Evolutionary conservation across 2,888 invertebrate genomes (phyloP), one percentile per base, ranked within the genome.

Genomic region (Drosophila meridionalis): DNA sequence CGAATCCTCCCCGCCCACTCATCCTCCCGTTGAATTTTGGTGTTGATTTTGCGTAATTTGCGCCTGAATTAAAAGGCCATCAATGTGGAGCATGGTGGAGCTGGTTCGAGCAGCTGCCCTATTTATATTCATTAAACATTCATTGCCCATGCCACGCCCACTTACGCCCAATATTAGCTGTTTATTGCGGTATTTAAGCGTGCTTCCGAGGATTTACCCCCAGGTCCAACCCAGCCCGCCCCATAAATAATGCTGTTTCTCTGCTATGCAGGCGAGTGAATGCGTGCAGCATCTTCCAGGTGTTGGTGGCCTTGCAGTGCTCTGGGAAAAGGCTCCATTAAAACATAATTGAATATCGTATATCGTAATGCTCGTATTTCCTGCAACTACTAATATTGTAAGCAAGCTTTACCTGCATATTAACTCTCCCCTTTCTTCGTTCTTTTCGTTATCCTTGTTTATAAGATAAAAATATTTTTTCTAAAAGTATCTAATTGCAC

Each of bases 41-140:
- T 87, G 86, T 89, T 87, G 83, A 86, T 87, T 87, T 85, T 89
- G 80, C 83, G 83, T 86, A 89, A 89, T 86, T 86, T 87, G 73
- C 74, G 76, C 72, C 74, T 62, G 81, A 82, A 89, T 86, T 86
- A 86, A 86, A 89, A 84, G 87, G 85, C 81, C 87, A 84, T 85
- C 89, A 86, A 63, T 76, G 76, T 28, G 78, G 34, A 2, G 71
- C 53, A 8, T 56, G 58, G 20, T 20, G 20, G 20, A 20, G 20
- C 20, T 20, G 20, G 50, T 40, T 45, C 43, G 28, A 61, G 57
- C 76, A 62, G 63, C 62, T 70, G 78, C 70, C 67, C 66, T 71
- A 89, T 84, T 84, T 83, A 79, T 89, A 69, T 83, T 83, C 89
- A 84, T 84, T 89, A 89, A 84, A 83, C 71, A 84, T 84, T 83